Evolutionary conservation across 2,888 invertebrate species (phyloP), one percentile per base, ranked within the genome.

Genomic region (Catonia carolina): DNA sequence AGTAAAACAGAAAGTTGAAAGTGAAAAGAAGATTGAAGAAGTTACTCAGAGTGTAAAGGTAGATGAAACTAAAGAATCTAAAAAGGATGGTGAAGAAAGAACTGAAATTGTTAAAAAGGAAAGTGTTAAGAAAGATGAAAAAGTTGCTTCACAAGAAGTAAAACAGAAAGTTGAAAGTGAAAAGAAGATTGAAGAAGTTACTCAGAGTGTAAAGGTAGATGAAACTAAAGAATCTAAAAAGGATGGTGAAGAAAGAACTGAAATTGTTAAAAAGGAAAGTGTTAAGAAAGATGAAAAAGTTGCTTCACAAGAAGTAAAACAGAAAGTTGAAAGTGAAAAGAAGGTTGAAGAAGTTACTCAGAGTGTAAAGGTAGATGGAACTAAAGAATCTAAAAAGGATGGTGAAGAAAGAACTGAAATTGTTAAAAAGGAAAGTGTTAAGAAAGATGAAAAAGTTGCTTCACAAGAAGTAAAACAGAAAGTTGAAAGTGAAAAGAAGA

Each of bases 131-230:
- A 55, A 60, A 18, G 47, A 58, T 35, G 60, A 62, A 41, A 49
- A 51, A 37, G 52, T 39, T 37, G 54, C 36, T 45, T 51, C 55
- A 49, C 55, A 60, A 33, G 59, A 60, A 20, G 47, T 59, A 49
- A 58, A 58, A 47, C 48, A 53, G 35, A 60, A 61, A 41, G 52
- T 49, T 37, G 56, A 64, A 37, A 52, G 53, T 12, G 47, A 23
- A 23, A 60, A 58, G 50, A 60, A 59, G 36, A 56, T 50, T n/a
- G 36, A 60, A 47, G 62, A 60, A 55, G 54, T 59, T 59, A 56
- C 59, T 33, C 33, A 45, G 42, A 60, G 47, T 37, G 48, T 17
- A n/a, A 35, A 52, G 51, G 22, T 12, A 14, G 37, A 49, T 36
- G 33, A 3, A 17, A 45, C 14, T 22, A 51, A 17, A 14, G 36